Base-by-base conservation (phyloP, 2,888 invertebrate genomes). In the Drosophila peninsularis region DNA sequence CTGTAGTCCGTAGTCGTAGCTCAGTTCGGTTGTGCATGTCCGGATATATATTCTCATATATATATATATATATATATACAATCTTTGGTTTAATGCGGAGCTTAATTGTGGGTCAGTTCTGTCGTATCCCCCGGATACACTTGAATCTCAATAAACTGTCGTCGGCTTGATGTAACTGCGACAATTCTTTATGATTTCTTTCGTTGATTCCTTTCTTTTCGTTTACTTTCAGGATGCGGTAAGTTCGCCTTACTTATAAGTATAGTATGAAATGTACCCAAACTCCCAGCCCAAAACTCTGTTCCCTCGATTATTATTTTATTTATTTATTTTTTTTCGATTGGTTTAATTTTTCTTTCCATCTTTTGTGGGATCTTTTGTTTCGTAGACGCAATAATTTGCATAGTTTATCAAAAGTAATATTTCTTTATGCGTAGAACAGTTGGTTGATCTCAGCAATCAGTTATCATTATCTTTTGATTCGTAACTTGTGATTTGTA, bases 181-280 rank as follows among this genome's bases (percentile, higher is more conserved):
- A 71, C 62, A 62, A 70, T 58, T 79, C 80, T 53, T 84, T 83
- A 75, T 88, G 76, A 79, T 90, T 85, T 82, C 78, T 83, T 78
- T 80, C 70, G 85, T 83, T 83, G 82, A 83, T 82, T 90, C 75
- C 84, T 78, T 86, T 91, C 92, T 90, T 90, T 89, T 88, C 89
- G 80, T 92, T 93, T 93, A 92, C 91, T 92, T 92, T 78, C 92
- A 92, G 92, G 92, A 92, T 90, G 92, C 92, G 92, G 92, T 92
- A 92, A 92, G 92, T 92, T 85, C 80, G 68, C 74, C 78, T 63
- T 57, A 67, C 56, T 55, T 56, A 57, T 76, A 68, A 75, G 49
- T 60, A 72, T 52, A 42, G 67, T 63, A 68, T 67, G 17, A 57
- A 71, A 47, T 34, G 14, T 50, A 42, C 49, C 42, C 45, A 3